phyloP scores from a whole-genome alignment of 2,113 vertebrate species.

The Pangasianodon hypophthalmus region DNA sequence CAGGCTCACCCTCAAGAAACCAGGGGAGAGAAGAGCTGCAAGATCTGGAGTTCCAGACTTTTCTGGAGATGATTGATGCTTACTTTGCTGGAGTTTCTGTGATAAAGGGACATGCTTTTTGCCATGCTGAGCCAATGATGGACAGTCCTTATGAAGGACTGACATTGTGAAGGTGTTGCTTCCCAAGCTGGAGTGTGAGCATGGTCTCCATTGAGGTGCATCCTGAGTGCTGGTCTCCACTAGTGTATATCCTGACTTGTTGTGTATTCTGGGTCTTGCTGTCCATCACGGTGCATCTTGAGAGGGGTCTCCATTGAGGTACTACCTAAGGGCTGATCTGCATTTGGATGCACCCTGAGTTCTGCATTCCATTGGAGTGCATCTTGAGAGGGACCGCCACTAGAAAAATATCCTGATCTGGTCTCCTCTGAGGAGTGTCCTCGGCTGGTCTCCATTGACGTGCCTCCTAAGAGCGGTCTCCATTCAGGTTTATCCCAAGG shows the following conservation, averaged over 20 bases:
- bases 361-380: neutral
- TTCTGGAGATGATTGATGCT: neutral
- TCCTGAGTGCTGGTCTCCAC: neutral
- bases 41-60: conserved; percentile 2
- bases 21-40: conserved; percentile 36
- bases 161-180: conserved; percentile 5
- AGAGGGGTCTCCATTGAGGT: neutral
- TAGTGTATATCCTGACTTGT: neutral
- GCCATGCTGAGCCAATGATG: neutral
- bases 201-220: neutral
- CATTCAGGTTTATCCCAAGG: neutral
- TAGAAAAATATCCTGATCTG: neutral
- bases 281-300: neutral
- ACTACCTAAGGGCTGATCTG: neutral
- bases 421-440: neutral
- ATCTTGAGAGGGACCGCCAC: no score
- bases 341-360: neutral
- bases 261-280: neutral
- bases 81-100: neutral
- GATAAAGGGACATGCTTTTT: neutral
- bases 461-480: neutral
- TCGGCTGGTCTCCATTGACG: neutral
- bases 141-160: neutral
- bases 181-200: neutral
- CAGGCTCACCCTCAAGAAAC: conserved; percentile 41